Evolutionary conservation across 1,140 invertebrate genomes (phyloP).

Genomic region (Magallana gigas): DNA sequence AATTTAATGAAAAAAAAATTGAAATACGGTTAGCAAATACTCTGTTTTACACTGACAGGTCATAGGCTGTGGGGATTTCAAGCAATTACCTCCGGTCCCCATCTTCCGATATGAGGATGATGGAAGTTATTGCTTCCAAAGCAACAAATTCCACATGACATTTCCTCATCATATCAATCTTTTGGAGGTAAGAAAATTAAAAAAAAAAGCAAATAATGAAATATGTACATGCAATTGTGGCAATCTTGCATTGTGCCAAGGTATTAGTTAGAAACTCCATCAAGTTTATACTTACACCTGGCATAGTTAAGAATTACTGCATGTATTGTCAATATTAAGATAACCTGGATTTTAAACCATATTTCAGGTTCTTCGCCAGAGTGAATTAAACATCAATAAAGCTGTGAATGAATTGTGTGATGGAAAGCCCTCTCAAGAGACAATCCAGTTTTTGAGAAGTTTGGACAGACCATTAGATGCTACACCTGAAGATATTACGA

Average conservation of each 20-base stretch:
- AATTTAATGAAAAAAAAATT: neutral
- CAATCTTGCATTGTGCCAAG: conserved; percentile 17
- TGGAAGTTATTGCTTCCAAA: conserved; percentile 44
- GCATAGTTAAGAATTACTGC: neutral
- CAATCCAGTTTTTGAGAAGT: conserved; percentile 40
- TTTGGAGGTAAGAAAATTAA: conserved; percentile 33
- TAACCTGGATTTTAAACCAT: neutral
- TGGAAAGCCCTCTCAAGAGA: conserved; percentile 49
- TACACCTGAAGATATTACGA: conserved; percentile 33
- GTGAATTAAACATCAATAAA: conserved; percentile 39
- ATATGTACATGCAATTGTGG: neutral
- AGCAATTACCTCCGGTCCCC: conserved; percentile 52
- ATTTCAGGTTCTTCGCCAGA: conserved; percentile 56
- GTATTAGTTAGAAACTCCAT: conserved; percentile 3
- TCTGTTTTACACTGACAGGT: conserved; percentile 36
- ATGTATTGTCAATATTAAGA: conserved; percentile 16
- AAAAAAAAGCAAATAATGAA: neutral
- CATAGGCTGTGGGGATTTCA: neutral
- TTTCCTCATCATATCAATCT: conserved; percentile 48
- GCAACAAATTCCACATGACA: neutral
- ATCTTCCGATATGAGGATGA: conserved; percentile 36
- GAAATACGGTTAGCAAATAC: conserved; percentile 3
- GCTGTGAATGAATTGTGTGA: conserved; percentile 56
- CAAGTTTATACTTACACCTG: conserved; percentile 18
- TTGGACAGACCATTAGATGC: conserved; percentile 42